Conservation (phyloP, 1,140 invertebrate genomes). For the Drosophila nasuta region DNA sequence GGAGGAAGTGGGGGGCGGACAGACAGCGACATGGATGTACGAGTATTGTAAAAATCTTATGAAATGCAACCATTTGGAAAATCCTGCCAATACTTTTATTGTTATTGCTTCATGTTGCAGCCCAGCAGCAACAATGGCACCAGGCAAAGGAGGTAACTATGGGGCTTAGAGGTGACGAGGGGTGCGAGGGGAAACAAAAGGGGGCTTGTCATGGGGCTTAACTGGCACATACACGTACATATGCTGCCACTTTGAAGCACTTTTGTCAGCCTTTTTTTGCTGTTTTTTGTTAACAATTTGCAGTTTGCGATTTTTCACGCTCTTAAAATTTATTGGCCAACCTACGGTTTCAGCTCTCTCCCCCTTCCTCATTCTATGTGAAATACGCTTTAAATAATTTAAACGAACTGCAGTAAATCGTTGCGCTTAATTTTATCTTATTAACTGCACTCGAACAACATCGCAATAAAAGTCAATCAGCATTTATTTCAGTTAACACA, state of each 20-base stretch:
- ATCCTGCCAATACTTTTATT: slow-evolving; percentile 83
- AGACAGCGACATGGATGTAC: slow-evolving; percentile 37
- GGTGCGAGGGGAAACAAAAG: too few relatives aligned
- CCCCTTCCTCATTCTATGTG: not conserved
- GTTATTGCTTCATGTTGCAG: slow-evolving; percentile 75
- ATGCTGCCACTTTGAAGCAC: slow-evolving; percentile 62
- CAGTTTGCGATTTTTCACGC: slow-evolving; percentile 65
- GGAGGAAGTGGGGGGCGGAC: slow-evolving; percentile 25
- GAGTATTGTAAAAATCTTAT: slow-evolving; percentile 59
- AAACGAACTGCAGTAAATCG: slow-evolving; percentile 70
- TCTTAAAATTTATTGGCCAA: slow-evolving; percentile 37
- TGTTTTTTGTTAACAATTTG: slow-evolving; percentile 59
- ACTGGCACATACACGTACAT: slow-evolving; percentile 48
- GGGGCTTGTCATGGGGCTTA: slow-evolving; percentile 18
- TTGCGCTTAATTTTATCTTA: slow-evolving; percentile 59
- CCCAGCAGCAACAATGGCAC: slow-evolving; percentile 30
- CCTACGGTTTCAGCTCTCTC: not conserved
- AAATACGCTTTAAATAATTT: slow-evolving; percentile 63
- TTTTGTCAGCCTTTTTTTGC: slow-evolving; percentile 58
- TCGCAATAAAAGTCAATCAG: slow-evolving; percentile 79
- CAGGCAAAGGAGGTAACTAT: not conserved
- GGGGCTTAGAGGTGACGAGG: not conserved
- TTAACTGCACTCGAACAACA: slow-evolving; percentile 56
- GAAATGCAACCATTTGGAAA: slow-evolving; percentile 81
- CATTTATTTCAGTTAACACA: slow-evolving; percentile 78